Conservation (phyloP, 2,888 invertebrate genomes). For the Helleia helle region DNA sequence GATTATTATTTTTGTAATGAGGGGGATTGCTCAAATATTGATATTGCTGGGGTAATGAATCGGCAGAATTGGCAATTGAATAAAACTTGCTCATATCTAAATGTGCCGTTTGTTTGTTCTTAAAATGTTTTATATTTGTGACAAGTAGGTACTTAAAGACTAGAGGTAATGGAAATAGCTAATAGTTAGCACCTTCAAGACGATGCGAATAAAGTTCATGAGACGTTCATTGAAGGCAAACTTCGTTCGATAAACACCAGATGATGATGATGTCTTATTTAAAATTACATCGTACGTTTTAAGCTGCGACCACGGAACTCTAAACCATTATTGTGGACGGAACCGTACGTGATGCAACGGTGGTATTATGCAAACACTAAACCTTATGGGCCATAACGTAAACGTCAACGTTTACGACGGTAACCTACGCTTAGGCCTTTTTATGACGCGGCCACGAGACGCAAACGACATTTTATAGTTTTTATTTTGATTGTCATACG, state of each 20-base stretch:
- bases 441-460: conserved; percentile 19
- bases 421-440: conserved; percentile 26
- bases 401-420: conserved; percentile 27
- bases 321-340: conserved; percentile 15
- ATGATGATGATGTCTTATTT: too few species aligned
- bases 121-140: neutral
- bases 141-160: too few species aligned
- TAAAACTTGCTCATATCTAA: neutral
- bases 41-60: conserved; percentile 40
- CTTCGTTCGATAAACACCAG: too few species aligned
- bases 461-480: conserved; percentile 9
- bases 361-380: conserved; percentile 35
- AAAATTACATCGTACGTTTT: neutral
- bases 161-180: too few species aligned
- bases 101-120: neutral
- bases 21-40: conserved; percentile 54
- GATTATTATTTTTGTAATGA: conserved; percentile 51
- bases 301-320: neutral
- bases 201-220: too few species aligned
- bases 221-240: too few species aligned
- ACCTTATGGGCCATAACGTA: conserved; percentile 33
- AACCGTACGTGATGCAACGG: conserved; percentile 18
- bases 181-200: too few species aligned
- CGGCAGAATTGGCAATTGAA: conserved; percentile 28
- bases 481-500: conserved; percentile 3